Conservation (phyloP, 2,113 vertebrate genomes). For the Haemorhous mexicanus region DNA sequence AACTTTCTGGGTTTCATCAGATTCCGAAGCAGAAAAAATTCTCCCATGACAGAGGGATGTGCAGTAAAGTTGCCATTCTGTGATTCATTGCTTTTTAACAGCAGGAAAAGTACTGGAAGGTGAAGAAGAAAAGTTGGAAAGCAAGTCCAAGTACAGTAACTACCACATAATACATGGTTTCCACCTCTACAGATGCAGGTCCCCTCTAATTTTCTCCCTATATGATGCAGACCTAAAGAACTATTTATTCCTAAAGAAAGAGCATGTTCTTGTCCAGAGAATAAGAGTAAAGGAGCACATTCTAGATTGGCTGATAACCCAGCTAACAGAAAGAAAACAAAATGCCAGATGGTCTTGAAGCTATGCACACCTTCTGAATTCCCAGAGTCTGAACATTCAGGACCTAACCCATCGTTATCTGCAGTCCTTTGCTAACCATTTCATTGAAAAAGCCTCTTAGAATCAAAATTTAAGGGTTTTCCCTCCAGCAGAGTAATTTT, state of each 20-base stretch:
- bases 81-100: background rate
- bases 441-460: background rate
- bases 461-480: background rate
- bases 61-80: background rate
- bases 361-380: background rate
- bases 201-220: background rate
- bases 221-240: background rate
- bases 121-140: background rate
- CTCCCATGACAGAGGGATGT: background rate
- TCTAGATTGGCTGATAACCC: background rate
- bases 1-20: background rate
- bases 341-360: background rate
- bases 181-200: background rate
- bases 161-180: background rate
- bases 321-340: background rate
- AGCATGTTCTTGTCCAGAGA: background rate
- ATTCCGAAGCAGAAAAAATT: background rate
- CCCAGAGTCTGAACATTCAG: background rate
- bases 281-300: background rate
- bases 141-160: background rate
- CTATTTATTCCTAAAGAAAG: background rate
- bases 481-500: background rate
- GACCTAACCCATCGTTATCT: background rate
- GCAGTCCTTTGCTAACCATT: background rate
- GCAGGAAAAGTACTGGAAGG: background rate